These are phyloP conservation scores for Polyommatus iphigenia DNA, from an alignment of 2,888 invertebrate species.

Conservation along the genomic window DNA sequence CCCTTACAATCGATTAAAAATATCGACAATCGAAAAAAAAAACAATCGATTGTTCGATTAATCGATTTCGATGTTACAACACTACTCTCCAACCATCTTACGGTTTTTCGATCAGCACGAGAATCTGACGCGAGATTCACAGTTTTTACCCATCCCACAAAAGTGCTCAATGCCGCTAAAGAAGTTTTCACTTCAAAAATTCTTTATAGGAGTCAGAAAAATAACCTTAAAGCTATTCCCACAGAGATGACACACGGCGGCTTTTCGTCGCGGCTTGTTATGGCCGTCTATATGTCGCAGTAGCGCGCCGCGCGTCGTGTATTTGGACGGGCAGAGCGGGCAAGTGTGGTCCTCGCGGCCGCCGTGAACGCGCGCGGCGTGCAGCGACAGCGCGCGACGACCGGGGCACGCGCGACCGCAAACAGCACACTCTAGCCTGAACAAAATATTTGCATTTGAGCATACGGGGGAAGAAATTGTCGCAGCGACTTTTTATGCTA, in stretches of 20 bases:
- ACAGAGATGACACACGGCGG: constrained; percentile 60
- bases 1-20: no score
- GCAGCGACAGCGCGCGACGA: constrained; percentile 48
- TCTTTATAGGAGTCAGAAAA: not conserved
- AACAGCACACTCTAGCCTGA: constrained; percentile 58
- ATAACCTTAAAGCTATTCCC: constrained; percentile 62
- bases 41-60: no score
- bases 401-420: constrained; percentile 54
- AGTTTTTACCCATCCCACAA: no score
- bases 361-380: constrained; percentile 51
- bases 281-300: constrained; percentile 50
- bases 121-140: no score
- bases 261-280: constrained; percentile 31
- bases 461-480: not conserved
- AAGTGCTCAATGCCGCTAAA: no score
- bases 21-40: no score
- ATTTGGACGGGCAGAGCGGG: constrained; percentile 47
- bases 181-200: no score
- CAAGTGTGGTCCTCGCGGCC: constrained; percentile 48
- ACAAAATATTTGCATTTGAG: not conserved
- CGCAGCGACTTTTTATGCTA: no score
- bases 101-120: no score
- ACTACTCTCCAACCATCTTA: no score
- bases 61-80: no score
- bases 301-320: constrained; percentile 50